A percentile compares a stretch with the other conserved stretches of the same genome.
These are phyloP conservation scores for Chaenogobius annularis DNA, from an alignment of 2,113 vertebrate species.

Conservation along the genomic window DNA sequence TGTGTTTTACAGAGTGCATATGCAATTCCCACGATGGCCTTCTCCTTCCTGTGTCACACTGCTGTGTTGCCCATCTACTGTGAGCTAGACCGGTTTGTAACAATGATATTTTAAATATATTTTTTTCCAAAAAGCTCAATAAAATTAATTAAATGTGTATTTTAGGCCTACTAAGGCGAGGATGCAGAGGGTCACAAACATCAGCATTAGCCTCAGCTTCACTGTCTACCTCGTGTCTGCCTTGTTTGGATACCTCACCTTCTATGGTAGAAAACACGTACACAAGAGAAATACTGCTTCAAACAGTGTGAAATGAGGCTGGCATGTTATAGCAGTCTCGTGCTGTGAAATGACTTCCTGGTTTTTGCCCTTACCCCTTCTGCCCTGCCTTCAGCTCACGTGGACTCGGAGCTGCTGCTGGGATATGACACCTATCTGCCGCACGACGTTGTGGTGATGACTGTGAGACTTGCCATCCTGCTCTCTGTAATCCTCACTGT, in stretches of 20 bases:
- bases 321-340: not conserved
- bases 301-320: not conserved
- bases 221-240: slow-evolving; percentile 88
- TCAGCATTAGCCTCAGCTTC: slow-evolving; percentile 87
- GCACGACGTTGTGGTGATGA: slow-evolving; percentile 81
- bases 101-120: not conserved
- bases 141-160: not conserved
- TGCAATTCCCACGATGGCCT: slow-evolving; percentile 96
- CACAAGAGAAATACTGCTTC: not conserved
- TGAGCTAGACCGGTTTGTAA: slow-evolving; percentile 82
- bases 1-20: slow-evolving; percentile 86
- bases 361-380: not conserved
- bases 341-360: not conserved
- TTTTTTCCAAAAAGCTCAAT: not conserved
- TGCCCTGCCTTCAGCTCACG: slow-evolving; percentile 72
- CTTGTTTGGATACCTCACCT: slow-evolving; percentile 95
- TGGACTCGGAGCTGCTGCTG: slow-evolving; percentile 86
- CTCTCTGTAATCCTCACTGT: slow-evolving; percentile 88
- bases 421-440: slow-evolving; percentile 83
- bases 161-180: slow-evolving; percentile 86
- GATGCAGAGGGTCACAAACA: slow-evolving; percentile 90
- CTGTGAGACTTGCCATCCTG: slow-evolving; percentile 87
- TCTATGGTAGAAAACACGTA: slow-evolving; percentile 82
- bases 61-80: slow-evolving; percentile 95
- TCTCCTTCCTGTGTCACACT: slow-evolving; percentile 97